Evolutionary conservation across 2,113 vertebrate species (phyloP).

Genomic region (Vicugna pacos): DNA sequence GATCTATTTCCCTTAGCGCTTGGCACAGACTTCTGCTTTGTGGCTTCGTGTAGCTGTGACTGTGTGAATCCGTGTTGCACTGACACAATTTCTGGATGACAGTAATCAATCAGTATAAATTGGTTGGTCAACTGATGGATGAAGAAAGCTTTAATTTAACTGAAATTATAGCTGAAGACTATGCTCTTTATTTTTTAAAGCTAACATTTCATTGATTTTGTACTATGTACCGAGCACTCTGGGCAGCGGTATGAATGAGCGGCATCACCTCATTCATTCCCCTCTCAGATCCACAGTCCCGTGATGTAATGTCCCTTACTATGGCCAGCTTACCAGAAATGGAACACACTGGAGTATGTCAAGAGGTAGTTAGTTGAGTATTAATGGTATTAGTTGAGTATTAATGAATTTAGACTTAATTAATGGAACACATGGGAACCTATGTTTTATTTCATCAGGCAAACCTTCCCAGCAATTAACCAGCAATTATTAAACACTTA

Average conservation of each 20-base stretch:
- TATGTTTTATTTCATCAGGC: slow-evolving; percentile 61
- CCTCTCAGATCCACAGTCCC: not conserved
- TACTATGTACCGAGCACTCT: not conserved
- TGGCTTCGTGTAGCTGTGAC: not conserved
- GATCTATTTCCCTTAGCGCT: not conserved
- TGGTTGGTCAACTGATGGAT: not conserved
- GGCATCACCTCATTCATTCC: not conserved
- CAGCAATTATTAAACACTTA: slow-evolving; percentile 52
- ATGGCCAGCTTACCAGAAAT: slow-evolving; percentile 36
- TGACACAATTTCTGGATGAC: not conserved
- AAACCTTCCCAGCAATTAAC: slow-evolving; percentile 23
- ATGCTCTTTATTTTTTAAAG: not conserved
- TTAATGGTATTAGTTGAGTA: slow-evolving; percentile 35
- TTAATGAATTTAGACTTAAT: slow-evolving; percentile 64
- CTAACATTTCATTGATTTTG: slow-evolving; percentile 26
- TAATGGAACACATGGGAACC: slow-evolving; percentile 43
- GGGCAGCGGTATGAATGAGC: not conserved
- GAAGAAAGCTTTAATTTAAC: not conserved
- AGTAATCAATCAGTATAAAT: not conserved
- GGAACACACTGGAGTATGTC: not conserved
- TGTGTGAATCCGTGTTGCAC: not conserved
- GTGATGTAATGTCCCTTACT: not conserved
- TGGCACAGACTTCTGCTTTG: not conserved
- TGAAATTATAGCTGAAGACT: not conserved
- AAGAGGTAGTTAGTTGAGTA: slow-evolving; percentile 15